Evolutionary conservation across 2,888 invertebrate species (phyloP).

Genomic region (Lithophane ornitopus): DNA sequence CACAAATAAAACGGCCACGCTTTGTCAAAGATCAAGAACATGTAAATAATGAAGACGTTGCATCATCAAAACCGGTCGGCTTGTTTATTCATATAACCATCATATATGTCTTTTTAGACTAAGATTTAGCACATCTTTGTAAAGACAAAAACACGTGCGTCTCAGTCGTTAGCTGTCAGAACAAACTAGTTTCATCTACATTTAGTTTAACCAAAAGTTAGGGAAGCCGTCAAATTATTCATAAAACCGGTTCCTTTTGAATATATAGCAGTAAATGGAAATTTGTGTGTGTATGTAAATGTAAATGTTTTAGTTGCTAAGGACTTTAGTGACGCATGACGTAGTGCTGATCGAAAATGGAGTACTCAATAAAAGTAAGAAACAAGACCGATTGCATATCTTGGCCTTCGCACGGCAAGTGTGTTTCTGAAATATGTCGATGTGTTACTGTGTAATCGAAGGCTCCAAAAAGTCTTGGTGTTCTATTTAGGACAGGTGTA

Average conservation of each 20-base stretch:
- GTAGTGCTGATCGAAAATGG: neutral
- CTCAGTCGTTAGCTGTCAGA: slow-evolving; percentile 11
- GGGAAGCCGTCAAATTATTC: neutral
- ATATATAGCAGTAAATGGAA: neutral
- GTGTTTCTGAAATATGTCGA: neutral
- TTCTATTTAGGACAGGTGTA: neutral
- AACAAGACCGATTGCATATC: neutral
- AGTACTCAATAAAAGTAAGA: neutral
- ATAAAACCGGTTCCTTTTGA: slow-evolving; percentile 10
- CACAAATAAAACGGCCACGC: neutral
- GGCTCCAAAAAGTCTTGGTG: neutral
- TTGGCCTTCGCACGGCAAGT: neutral
- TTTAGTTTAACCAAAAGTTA: neutral
- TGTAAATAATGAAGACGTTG: neutral
- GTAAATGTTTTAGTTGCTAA: neutral
- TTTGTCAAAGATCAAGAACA: neutral
- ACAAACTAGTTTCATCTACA: slow-evolving; percentile 13
- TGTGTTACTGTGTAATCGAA: neutral
- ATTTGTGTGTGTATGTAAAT: neutral
- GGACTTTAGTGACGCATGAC: neutral
- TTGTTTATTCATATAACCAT: neutral
- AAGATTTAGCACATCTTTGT: neutral
- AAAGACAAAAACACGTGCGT: slow-evolving; percentile 4
- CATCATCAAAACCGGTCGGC: slow-evolving; percentile 25
- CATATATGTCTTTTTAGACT: no score